These are phyloP conservation scores for Nasonia oneida DNA, from an alignment of 2,888 invertebrate species.

Conservation along the genomic window DNA sequence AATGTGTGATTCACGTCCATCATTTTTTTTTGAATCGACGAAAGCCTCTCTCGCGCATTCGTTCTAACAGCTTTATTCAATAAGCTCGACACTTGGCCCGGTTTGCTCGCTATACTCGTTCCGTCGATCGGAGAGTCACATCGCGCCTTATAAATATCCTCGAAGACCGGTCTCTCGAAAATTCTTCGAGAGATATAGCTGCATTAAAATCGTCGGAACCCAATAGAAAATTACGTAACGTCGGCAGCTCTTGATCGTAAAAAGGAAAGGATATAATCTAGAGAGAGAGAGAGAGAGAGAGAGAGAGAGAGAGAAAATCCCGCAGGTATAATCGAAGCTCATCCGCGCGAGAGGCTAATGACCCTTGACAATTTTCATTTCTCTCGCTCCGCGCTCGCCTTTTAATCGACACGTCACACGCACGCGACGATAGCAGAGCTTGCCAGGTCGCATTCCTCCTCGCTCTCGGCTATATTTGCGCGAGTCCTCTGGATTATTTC, in stretches of 20 bases:
- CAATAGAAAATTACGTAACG: neutral
- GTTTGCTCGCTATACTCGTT: no score
- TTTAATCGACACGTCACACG: constrained; percentile 31
- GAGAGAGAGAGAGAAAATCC: neutral
- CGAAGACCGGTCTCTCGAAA: neutral
- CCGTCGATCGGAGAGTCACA: no score
- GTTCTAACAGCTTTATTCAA: neutral
- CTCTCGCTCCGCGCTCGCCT: neutral
- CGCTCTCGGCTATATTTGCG: constrained; percentile 26
- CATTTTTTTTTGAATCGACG: neutral
- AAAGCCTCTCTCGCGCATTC: neutral
- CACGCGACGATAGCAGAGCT: neutral
- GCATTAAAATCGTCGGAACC: neutral
- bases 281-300: no score
- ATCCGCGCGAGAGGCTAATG: constrained; percentile 34
- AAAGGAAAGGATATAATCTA: neutral
- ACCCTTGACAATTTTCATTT: constrained; percentile 22
- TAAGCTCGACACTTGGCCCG: no score
- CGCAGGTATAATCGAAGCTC: neutral
- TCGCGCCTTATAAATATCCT: neutral
- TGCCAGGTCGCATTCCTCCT: constrained; percentile 55
- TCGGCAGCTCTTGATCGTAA: neutral
- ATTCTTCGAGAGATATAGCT: neutral
- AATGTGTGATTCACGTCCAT: neutral
- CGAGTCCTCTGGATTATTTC: constrained; percentile 48